Evolutionary conservation across 2,888 invertebrate species (phyloP).

Genomic region (Melanophora roralis): DNA sequence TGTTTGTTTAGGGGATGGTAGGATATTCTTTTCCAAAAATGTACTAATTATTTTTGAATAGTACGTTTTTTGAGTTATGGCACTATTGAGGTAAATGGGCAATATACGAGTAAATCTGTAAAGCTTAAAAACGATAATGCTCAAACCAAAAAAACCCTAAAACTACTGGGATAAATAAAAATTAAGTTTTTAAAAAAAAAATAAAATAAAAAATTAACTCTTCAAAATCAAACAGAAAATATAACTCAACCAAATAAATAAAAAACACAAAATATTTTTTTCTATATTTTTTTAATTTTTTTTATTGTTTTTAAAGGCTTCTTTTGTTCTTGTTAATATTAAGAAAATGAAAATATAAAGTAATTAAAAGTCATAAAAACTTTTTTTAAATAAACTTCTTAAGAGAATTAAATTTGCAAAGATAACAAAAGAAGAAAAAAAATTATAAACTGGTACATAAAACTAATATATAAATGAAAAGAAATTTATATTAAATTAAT

Average conservation of each 20-base stretch:
- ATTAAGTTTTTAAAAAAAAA: no score
- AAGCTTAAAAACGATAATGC: no score
- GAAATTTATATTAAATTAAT: not conserved
- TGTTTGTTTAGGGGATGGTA: no score
- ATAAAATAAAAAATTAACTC: not conserved
- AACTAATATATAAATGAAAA: slow-evolving; percentile 25
- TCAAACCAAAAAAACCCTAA: no score
- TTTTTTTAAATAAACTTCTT: slow-evolving; percentile 42
- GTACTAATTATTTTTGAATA: no score
- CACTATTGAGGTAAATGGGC: no score
- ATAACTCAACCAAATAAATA: slow-evolving; percentile 4
- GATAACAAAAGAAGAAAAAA: not conserved
- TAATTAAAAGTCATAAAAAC: slow-evolving; percentile 46
- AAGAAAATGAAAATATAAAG: slow-evolving; percentile 37
- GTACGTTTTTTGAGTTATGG: no score
- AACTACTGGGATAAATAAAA: no score
- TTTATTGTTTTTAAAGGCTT: slow-evolving; percentile 54
- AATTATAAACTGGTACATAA: not conserved
- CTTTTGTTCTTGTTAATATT: slow-evolving; percentile 52
- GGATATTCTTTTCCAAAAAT: no score
- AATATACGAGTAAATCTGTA: no score
- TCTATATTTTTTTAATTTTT: slow-evolving; percentile 21
- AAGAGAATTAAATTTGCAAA: slow-evolving; percentile 25
- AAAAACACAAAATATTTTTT: slow-evolving; percentile 34
- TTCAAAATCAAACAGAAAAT: not conserved